These are phyloP conservation scores for Dipodomys merriami DNA, from an alignment of 2,113 vertebrate genomes.

Conservation along the genomic window DNA sequence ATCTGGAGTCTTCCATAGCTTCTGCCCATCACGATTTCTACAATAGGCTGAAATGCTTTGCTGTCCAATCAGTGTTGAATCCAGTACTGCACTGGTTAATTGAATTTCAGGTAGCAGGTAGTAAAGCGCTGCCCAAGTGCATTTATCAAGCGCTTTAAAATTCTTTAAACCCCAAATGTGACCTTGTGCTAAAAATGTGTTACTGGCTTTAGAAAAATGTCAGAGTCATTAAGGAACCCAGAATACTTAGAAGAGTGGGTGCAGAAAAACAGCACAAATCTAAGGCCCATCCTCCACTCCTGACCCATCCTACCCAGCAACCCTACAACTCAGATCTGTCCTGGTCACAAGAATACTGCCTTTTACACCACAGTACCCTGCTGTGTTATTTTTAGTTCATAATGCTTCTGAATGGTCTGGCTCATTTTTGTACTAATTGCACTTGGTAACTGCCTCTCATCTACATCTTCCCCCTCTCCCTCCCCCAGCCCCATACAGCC, in stretches of 20 bases:
- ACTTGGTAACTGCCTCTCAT: not conserved
- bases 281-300: no score
- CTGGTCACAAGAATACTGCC: not conserved
- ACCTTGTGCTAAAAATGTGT: not conserved
- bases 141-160: not conserved
- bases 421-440: not conserved
- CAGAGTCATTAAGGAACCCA: not conserved
- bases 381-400: not conserved
- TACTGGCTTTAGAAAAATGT: not conserved
- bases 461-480: not conserved
- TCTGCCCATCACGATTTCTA: not conserved
- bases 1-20: not conserved
- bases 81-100: not conserved
- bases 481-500: not conserved
- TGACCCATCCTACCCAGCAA: not conserved
- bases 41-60: not conserved
- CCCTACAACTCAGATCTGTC: not conserved
- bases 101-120: not conserved
- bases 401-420: not conserved
- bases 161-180: not conserved
- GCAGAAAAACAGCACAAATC: not conserved
- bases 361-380: not conserved
- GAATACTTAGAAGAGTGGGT: not conserved
- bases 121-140: not conserved
- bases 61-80: no score